phyloP scores from a whole-genome alignment of 2,888 invertebrate species.

The Parnassius apollo region DNA sequence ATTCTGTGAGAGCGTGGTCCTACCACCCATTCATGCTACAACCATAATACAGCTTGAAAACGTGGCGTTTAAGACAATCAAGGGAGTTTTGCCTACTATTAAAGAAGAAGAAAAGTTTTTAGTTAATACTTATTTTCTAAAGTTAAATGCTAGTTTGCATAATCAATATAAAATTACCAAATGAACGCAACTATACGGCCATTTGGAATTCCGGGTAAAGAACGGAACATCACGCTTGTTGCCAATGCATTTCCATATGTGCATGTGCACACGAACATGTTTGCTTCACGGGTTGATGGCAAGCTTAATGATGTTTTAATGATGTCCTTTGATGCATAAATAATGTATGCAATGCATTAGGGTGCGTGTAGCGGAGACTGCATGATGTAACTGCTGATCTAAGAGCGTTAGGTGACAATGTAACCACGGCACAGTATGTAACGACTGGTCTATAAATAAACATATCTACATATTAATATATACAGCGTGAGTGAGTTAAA shows the following conservation, averaged over 20 bases:
- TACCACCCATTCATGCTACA: too few species aligned
- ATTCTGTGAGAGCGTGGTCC: too few species aligned
- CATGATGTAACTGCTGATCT: slow-evolving; percentile 22
- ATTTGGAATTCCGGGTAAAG: slow-evolving; percentile 4
- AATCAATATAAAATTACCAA: too few species aligned
- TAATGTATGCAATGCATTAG: slow-evolving; percentile 48
- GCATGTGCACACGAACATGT: slow-evolving; percentile 4
- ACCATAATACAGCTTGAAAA: too few species aligned
- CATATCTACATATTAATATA: too few species aligned
- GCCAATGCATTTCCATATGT: slow-evolving; percentile 1
- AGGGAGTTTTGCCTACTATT: too few species aligned
- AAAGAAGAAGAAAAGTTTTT: too few species aligned
- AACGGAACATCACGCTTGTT: slow-evolving; percentile 3
- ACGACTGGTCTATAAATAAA: too few species aligned
- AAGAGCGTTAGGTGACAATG: neutral
- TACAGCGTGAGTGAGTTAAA: neutral
- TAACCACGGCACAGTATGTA: neutral
- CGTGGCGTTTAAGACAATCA: too few species aligned
- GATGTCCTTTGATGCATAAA: slow-evolving; percentile 65
- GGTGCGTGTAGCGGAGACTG: slow-evolving; percentile 14
- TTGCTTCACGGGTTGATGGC: slow-evolving; percentile 23
- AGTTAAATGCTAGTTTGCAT: too few species aligned
- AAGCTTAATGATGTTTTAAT: slow-evolving; percentile 57
- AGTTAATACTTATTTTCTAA: too few species aligned
- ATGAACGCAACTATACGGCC: neutral